phyloP scores from a whole-genome alignment of 1,140 invertebrate species.

The Probaryconus sp. region DNA sequence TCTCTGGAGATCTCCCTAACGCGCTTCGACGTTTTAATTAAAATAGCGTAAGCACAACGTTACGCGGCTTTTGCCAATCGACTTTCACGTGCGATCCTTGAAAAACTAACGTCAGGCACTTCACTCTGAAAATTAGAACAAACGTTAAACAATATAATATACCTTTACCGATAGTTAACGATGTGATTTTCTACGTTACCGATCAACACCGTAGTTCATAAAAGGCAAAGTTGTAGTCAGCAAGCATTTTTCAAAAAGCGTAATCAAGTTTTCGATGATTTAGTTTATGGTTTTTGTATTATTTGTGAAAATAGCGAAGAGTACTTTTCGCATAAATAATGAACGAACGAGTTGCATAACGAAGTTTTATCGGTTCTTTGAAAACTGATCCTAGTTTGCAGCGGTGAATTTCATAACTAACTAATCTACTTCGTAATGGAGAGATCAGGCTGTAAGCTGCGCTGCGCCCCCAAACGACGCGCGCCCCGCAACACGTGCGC shows the following conservation, averaged over 20 bases:
- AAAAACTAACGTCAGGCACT: conserved; percentile 15
- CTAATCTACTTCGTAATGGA: conserved; percentile 74
- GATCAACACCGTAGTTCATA: no score
- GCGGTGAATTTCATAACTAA: conserved; percentile 72
- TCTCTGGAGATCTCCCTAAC: conserved; percentile 8
- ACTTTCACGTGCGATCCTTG: conserved; percentile 14
- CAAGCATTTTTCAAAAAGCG: no score
- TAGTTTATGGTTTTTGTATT: no score
- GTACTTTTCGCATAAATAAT: no score
- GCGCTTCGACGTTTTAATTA: conserved; percentile 60
- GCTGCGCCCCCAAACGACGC: conserved; percentile 46
- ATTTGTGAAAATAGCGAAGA: no score
- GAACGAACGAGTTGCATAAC: conserved; percentile 40
- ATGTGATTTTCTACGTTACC: no score
- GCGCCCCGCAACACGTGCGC: conserved; percentile 53
- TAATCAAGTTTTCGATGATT: no score
- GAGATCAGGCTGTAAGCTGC: conserved; percentile 69
- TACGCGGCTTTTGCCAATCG: conserved; percentile 47
- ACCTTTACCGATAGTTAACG: no score
- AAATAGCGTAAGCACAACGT: conserved; percentile 59
- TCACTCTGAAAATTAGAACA: no score
- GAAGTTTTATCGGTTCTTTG: conserved; percentile 68
- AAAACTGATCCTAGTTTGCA: conserved; percentile 45
- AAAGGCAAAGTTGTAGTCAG: no score
- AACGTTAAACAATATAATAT: no score